Base-by-base conservation (phyloP, 2,797 vertebrate genomes). In the Gambusia yucatana region DNA sequence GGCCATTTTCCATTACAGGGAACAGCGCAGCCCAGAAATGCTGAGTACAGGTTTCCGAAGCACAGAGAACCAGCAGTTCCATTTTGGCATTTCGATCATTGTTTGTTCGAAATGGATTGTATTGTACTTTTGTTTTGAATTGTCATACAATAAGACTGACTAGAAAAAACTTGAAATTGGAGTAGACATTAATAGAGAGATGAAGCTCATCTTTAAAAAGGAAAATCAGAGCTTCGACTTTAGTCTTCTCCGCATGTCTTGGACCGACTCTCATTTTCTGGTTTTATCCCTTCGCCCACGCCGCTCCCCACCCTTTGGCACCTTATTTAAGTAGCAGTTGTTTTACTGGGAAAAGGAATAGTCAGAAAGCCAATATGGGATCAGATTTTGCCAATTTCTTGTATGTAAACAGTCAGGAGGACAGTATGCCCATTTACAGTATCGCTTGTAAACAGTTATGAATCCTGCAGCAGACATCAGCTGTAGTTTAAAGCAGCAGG, bases 161-260 rank as follows among this genome's bases (percentile, higher is more conserved):
- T 14, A 71, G 2, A 44, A 30, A 4, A 46, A 71, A 69, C 13
- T 22, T 8, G 63, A 67, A 41, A 36, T 36, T 41, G 33, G 20
- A 67, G 61, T 9, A 65, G 61, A 39, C 33, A 10, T 65, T 65
- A 17, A 39, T 10, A 39, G 61, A 36, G 16, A 65, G 6, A 20
- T 39, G 30, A 65, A 65, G 33, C 28, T 22, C 16, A 22, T 65
- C 61, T 22, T 36, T 65, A 22, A 67, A 67, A 22, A 43, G 39
- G 65, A 70, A 70, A 25, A 16, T 46, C 13, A 2, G 69, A 46
- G 28, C 44, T 72, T 16, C 4, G 69, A 71, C 9, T n/a, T 25
- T 55, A 79, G 44, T 83, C 78, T 76, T 91, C 84, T 89, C 85
- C 89, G 85, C 84, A 72, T 76, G 33, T 65, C 30, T 17, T n/a